These are phyloP conservation scores for Cenopis cana DNA, from an alignment of 2,888 invertebrate species.

Conservation along the genomic window DNA sequence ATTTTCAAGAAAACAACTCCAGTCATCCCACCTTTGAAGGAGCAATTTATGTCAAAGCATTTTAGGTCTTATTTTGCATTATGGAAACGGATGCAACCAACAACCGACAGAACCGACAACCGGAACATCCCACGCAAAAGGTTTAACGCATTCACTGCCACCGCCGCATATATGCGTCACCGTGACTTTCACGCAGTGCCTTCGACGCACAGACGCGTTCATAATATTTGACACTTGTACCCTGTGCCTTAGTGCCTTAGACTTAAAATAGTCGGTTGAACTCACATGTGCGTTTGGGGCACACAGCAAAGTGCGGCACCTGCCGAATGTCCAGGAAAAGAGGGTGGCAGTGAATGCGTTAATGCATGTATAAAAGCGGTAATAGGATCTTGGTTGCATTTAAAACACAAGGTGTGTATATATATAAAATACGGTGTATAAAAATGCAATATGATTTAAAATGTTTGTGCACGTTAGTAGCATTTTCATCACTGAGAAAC, in stretches of 20 bases:
- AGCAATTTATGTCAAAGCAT: not conserved
- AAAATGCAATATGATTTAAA: conserved; percentile 10
- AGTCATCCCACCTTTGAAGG: not conserved
- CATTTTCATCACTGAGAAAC: not conserved
- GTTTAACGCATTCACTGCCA: conserved; percentile 14
- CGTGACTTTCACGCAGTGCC: no score
- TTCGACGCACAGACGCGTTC: no score
- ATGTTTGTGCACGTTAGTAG: not conserved
- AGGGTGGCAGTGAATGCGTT: no score
- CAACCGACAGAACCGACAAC: not conserved
- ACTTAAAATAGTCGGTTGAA: no score
- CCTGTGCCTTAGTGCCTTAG: no score
- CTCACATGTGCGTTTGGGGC: no score
- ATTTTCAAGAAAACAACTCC: not conserved
- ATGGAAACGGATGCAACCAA: not conserved
- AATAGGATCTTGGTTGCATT: conserved; percentile 23
- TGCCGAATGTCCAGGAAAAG: no score
- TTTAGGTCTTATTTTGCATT: conserved; percentile 7
- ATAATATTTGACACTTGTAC: no score
- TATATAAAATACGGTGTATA: not conserved
- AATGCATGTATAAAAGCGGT: conserved; percentile 18
- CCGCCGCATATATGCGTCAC: no score
- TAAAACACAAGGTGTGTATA: conserved; percentile 8
- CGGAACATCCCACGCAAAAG: conserved; percentile 2
- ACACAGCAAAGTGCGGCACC: no score